These are phyloP conservation scores for Conus ventricosus DNA, from an alignment of 1,140 invertebrate species.

Conservation along the genomic window DNA sequence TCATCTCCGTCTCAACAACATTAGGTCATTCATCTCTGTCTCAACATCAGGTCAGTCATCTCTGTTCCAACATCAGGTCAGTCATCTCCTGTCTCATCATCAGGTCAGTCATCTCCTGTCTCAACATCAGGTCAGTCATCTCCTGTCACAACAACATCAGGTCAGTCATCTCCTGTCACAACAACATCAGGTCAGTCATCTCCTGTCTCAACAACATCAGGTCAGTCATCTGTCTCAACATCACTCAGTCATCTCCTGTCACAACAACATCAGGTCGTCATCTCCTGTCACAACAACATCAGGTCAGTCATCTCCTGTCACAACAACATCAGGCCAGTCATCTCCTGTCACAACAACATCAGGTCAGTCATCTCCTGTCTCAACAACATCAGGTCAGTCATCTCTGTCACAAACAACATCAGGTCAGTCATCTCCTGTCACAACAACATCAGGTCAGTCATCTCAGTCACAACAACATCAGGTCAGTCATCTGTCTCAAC, in stretches of 20 bases:
- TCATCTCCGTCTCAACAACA: no score
- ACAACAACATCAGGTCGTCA: background rate
- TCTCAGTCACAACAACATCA: no score
- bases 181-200: background rate
- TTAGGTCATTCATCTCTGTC: no score
- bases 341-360: slow-evolving; percentile 91
- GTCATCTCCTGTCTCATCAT: no score
- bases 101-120: slow-evolving; percentile 81
- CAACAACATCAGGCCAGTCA: slow-evolving; percentile 37
- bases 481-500: no score
- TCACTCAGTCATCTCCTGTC: slow-evolving; percentile 74
- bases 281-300: background rate
- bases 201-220: background rate
- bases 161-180: background rate
- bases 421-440: no score
- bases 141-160: no score
- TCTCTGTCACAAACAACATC: no score
- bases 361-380: slow-evolving; percentile 80
- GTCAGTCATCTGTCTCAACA: slow-evolving; percentile 91
- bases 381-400: no score
- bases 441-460: no score
- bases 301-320: slow-evolving; percentile 83
- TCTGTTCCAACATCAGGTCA: no score
- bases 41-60: no score
- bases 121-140: slow-evolving; percentile 86